Percentiles rank a stretch among this genome's conserved stretches.
Evolutionary conservation across 1,140 invertebrate species (phyloP).

Genomic region (Drosophila nikananu): DNA sequence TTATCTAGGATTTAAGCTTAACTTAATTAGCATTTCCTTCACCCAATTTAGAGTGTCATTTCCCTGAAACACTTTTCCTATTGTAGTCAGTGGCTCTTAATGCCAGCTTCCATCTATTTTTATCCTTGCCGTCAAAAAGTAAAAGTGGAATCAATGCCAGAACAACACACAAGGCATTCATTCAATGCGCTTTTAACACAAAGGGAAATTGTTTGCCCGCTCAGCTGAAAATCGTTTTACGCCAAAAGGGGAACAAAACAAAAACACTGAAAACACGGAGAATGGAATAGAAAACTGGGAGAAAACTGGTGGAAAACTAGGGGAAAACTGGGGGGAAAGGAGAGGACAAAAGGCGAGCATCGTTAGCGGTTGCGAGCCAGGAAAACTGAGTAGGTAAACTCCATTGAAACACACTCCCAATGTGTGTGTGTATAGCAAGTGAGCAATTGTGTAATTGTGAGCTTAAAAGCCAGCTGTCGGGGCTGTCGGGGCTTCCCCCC

Average conservation of each 20-base stretch:
- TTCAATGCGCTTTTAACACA: conserved; percentile 24
- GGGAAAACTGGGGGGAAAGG: too few relatives aligned
- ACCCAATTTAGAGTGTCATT: not conserved
- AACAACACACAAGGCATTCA: conserved; percentile 8
- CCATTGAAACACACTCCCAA: not conserved
- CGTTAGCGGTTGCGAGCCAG: conserved; percentile 38
- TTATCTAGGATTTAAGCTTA: not conserved
- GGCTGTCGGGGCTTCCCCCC: not conserved
- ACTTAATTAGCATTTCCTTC: not conserved
- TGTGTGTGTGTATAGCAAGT: conserved; percentile 16
- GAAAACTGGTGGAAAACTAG: conserved; percentile 15
- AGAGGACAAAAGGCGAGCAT: conserved; percentile 52
- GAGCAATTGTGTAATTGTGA: conserved; percentile 68
- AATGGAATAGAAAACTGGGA: conserved; percentile 11
- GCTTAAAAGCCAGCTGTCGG: conserved; percentile 38
- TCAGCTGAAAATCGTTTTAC: conserved; percentile 61
- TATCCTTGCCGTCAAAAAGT: conserved; percentile 11
- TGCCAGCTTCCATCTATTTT: not conserved
- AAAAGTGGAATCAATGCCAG: conserved; percentile 42
- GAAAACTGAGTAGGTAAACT: conserved; percentile 1
- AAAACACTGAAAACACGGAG: not conserved
- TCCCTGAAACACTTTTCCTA: not conserved
- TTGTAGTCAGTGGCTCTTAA: conserved; percentile 10
- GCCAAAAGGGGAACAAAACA: conserved; percentile 24
- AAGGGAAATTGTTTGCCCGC: conserved; percentile 57